Conservation (phyloP, 2,888 invertebrate species). For the Zhuqinia jingwanae region DNA sequence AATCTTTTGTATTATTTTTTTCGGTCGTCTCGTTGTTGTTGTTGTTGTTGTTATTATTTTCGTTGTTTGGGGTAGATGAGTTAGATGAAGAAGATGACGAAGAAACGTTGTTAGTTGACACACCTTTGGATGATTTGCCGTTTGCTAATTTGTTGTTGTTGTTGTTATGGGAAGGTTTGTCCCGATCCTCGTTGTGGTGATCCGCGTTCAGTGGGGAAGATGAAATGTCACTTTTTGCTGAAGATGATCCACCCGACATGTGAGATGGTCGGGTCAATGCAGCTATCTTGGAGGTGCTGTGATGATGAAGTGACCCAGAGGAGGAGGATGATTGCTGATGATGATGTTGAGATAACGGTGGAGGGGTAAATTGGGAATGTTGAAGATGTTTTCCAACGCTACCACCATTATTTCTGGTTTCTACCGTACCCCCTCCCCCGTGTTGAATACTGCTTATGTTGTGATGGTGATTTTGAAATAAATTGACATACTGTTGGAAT, state of each 20-base stretch:
- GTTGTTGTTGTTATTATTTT: not conserved
- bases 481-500: constrained; percentile 43
- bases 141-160: not conserved
- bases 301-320: constrained; percentile 12
- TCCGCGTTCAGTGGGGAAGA: not conserved
- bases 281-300: constrained; percentile 37
- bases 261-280: constrained; percentile 37
- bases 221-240: constrained; percentile 54
- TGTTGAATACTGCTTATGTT: constrained; percentile 43
- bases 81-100: constrained; percentile 12
- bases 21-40: not conserved
- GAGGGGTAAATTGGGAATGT: constrained; percentile 48
- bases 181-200: not conserved
- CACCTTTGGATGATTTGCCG: not conserved
- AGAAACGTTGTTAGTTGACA: not conserved
- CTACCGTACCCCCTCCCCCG: not conserved
- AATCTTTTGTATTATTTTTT: too few species aligned
- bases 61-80: not conserved
- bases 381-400: constrained; percentile 9
- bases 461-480: constrained; percentile 26
- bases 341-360: constrained; percentile 5
- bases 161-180: not conserved
- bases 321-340: not conserved
- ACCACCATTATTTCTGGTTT: not conserved
- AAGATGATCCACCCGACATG: constrained; percentile 36